phyloP scores from a whole-genome alignment of 1,140 invertebrate species.

The Ooceraea biroi region DNA sequence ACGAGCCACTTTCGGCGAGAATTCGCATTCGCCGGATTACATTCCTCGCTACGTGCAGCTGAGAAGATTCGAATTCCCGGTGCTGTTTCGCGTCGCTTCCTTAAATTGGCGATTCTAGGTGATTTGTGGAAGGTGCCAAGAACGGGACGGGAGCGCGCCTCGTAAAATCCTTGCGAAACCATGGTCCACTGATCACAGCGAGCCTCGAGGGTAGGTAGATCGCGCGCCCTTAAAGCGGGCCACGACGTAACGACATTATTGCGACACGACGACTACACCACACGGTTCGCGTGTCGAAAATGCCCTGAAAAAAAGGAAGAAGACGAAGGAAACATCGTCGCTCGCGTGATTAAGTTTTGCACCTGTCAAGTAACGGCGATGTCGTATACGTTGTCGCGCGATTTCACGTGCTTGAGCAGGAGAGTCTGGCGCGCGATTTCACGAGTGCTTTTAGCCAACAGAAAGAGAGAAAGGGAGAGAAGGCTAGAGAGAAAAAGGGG shows the following conservation, averaged over 20 bases:
- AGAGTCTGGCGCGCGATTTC: conserved; percentile 15
- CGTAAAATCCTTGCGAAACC: conserved; percentile 32
- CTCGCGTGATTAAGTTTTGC: conserved; percentile 57
- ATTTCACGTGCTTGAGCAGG: conserved; percentile 29
- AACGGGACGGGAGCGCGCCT: conserved; percentile 4
- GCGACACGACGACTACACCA: not conserved
- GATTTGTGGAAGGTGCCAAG: conserved; percentile 39
- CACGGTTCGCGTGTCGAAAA: conserved; percentile 51
- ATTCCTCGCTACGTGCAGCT: conserved; percentile 30
- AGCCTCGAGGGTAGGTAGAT: not conserved
- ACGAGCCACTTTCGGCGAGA: conserved; percentile 42
- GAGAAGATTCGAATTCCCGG: conserved; percentile 44
- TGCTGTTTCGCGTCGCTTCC: conserved; percentile 63
- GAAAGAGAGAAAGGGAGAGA: not conserved
- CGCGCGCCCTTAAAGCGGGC: not conserved
- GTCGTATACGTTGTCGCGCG: conserved; percentile 32
- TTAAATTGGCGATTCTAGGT: conserved; percentile 59
- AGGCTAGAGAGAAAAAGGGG: not conserved
- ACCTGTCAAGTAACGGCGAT: conserved; percentile 48
- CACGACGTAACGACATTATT: conserved; percentile 30
- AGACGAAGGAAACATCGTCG: conserved; percentile 7
- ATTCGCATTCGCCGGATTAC: conserved; percentile 63
- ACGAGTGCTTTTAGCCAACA: conserved; percentile 22
- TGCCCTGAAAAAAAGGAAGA: not conserved
- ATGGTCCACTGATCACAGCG: conserved; percentile 52